Base-by-base conservation (phyloP, 2,113 vertebrate species). In the Arenaria interpres region DNA sequence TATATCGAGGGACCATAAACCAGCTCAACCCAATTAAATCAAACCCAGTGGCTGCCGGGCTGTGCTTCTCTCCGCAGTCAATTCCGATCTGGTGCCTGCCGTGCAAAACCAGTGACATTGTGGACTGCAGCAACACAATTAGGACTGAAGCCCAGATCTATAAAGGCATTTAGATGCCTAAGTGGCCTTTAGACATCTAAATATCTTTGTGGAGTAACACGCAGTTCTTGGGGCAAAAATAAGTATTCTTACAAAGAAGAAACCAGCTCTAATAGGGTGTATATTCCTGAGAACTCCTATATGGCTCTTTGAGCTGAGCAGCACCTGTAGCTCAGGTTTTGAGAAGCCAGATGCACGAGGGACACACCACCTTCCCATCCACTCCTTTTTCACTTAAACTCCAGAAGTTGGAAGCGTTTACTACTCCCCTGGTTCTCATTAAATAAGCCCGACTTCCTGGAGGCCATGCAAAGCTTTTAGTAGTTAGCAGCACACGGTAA, bases 241-340 rank as follows among this genome's bases (percentile, higher is more conserved):
- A 48, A 67, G 3, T 37, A 43, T 35, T 67, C 46, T 59, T 24
- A 11, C 20, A 27, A 20, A 32, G 46, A 41, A 60, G 37, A 56
- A 84, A 63, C 12, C 56, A 63, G 10, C 43, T 63, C 23, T 33
- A 15, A 45, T n/a, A 12, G 27, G 7, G 4, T 1, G 0, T 6
- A 1, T 30, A 9, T n/a, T 80, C 28, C 68, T 20, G 51, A 68
- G 59, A 76, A 24, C 45, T 90, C 48, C 79, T 45, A 2, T 0
- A 28, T 0, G 1, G 10, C 63, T 77, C 63, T 50, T n/a, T 0
- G 2, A 1, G 0, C 1, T 19, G 37, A 82, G 53, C 68, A 86
- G 23, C 69, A 94, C 87, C 77, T 91, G 94, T 59, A 81, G 69
- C 86, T 54, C 27, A 19, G 51, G 89, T 7, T 67, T 51, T 17